phyloP scores from a whole-genome alignment of 1,140 invertebrate species.

The Globodera rostochiensis region DNA sequence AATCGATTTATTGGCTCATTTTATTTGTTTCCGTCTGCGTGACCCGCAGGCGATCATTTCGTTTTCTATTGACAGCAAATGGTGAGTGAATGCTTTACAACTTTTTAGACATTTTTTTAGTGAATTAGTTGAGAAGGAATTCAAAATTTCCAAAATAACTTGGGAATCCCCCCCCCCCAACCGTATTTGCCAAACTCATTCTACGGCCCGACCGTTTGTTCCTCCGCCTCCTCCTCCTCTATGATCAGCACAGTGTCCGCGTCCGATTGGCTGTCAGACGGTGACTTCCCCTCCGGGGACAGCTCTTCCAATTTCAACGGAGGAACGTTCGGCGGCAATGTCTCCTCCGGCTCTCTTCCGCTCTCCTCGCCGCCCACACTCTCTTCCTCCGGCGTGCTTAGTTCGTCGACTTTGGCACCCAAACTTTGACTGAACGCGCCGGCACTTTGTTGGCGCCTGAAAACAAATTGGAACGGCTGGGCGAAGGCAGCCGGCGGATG shows the following conservation, averaged over 20 bases:
- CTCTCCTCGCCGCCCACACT: background rate
- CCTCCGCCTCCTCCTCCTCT: constrained; percentile 7
- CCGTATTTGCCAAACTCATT: background rate
- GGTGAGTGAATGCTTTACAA: too few species aligned
- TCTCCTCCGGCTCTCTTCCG: background rate
- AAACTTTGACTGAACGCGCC: constrained; percentile 1
- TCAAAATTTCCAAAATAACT: too few species aligned
- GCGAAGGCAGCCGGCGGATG: background rate
- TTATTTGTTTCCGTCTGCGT: background rate
- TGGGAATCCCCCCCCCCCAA: too few species aligned
- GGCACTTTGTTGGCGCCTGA: constrained; percentile 19
- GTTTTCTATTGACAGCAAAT: background rate
- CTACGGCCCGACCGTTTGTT: background rate
- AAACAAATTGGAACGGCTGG: constrained; percentile 3
- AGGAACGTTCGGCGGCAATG: background rate
- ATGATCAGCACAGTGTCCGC: constrained; percentile 24
- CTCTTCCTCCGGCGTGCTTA: constrained; percentile 12
- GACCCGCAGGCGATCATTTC: background rate
- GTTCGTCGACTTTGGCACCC: constrained; percentile 10
- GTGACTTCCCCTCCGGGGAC: background rate
- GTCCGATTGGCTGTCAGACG: constrained; percentile 5
- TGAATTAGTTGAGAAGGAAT: too few species aligned
- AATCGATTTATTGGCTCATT: constrained; percentile 29
- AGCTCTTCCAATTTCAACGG: background rate
- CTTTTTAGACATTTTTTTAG: too few species aligned